A percentile compares a stretch with the other conserved stretches of the same genome.
Evolutionary conservation across 92 coral and sea anemone species (phyloP).

Genomic region (Zoanthus sociatus): DNA sequence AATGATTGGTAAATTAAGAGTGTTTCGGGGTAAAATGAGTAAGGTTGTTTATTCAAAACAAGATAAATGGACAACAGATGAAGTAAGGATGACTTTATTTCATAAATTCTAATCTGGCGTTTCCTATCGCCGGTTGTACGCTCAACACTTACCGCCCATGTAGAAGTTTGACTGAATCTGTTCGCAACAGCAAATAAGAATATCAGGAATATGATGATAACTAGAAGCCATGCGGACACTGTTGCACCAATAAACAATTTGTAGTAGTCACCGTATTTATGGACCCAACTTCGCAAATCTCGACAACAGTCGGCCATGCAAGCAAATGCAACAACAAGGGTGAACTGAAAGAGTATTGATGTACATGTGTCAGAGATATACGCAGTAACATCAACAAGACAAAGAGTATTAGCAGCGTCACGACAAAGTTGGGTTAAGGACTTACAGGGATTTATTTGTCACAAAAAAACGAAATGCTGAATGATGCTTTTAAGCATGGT

Average conservation of each 20-base stretch:
- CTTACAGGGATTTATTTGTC: no score
- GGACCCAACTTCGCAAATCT: accelerated
- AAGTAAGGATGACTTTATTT: no score
- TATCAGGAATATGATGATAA: slow-evolving; percentile 25
- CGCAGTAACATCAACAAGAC: no score
- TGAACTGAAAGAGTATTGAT: not conserved
- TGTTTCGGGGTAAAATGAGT: no score
- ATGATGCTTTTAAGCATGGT: no score
- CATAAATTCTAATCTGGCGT: no score
- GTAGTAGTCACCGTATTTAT: slow-evolving; percentile 18
- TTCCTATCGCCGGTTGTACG: not conserved
- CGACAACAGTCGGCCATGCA: slow-evolving; percentile 31
- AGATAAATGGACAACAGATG: no score
- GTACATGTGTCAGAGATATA: not conserved
- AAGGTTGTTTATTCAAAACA: no score
- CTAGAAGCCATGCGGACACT: slow-evolving; percentile 34
- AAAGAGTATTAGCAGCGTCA: no score
- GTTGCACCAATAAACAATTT: slow-evolving; percentile 26
- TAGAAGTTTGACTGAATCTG: not conserved
- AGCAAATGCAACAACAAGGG: slow-evolving; percentile 22
- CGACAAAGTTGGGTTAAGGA: no score
- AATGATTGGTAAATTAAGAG: no score
- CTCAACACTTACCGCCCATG: not conserved
- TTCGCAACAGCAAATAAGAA: slow-evolving; percentile 31
- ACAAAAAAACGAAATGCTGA: no score